phyloP scores from a whole-genome alignment of 2,797 vertebrate genomes.

The Chelmon rostratus region DNA sequence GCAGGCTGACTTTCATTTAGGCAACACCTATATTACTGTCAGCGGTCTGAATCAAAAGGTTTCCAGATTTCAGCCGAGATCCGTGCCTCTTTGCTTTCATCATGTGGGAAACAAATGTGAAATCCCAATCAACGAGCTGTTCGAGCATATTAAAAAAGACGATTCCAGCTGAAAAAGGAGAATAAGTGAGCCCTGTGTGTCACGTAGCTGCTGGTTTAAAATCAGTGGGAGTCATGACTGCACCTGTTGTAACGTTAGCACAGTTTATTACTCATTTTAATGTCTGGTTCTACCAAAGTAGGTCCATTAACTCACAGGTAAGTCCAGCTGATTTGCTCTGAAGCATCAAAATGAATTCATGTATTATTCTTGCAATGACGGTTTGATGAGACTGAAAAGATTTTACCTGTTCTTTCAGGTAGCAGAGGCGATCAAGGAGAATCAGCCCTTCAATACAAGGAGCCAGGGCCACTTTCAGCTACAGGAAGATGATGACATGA shows the following conservation, averaged over 20 bases:
- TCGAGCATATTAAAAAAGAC: slow-evolving; percentile 37
- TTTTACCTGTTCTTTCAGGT: slow-evolving; percentile 96
- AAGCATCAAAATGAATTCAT: background rate
- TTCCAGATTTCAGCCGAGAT: slow-evolving; percentile 35
- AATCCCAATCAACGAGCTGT: slow-evolving; percentile 56
- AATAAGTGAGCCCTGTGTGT: background rate
- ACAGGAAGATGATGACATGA: slow-evolving; percentile 53
- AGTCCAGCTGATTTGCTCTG: no score
- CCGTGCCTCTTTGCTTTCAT: slow-evolving; percentile 46
- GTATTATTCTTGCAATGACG: background rate
- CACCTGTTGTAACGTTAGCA: background rate
- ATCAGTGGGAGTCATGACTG: background rate
- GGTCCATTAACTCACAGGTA: no score
- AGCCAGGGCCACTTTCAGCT: slow-evolving; percentile 95
- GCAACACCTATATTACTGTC: slow-evolving; percentile 51
- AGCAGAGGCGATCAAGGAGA: slow-evolving; percentile 96
- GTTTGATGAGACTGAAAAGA: background rate
- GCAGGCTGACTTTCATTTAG: slow-evolving; percentile 59
- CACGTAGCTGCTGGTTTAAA: slow-evolving; percentile 24
- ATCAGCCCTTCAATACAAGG: slow-evolving; percentile 96
- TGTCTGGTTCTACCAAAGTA: no score
- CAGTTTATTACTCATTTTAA: no score
- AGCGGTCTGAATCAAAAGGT: slow-evolving; percentile 6
- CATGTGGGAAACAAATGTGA: slow-evolving; percentile 38
- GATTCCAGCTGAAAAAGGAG: slow-evolving; percentile 28